A percentile compares a stretch with the other conserved stretches of the same genome.
Conservation (phyloP, 1,140 invertebrate species). For the Achroia grisella region DNA sequence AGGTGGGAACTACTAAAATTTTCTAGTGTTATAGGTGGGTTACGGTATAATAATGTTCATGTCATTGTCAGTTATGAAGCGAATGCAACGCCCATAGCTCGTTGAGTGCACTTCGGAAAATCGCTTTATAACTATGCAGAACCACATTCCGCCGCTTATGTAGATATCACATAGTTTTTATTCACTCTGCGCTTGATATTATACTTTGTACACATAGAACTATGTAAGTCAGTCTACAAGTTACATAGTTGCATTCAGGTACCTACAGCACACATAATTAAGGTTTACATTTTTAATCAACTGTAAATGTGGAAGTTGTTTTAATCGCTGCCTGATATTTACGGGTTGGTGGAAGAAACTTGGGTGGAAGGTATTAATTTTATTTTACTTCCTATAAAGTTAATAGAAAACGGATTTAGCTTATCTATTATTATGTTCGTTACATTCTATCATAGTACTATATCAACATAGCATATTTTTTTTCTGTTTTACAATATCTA, state of each 20-base stretch:
- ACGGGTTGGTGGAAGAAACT: too few relatives aligned
- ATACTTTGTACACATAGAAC: constrained; percentile 46
- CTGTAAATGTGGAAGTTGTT: constrained; percentile 4
- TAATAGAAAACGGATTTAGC: too few relatives aligned
- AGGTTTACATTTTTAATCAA: constrained; percentile 11
- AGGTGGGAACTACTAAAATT: too few relatives aligned
- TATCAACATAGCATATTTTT: too few relatives aligned
- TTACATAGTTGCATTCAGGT: constrained; percentile 9
- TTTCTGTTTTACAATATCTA: too few relatives aligned
- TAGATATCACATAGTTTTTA: constrained; percentile 34
- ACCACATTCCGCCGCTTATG: constrained; percentile 22
- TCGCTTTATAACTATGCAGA: constrained; percentile 59
- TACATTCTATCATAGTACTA: too few relatives aligned
- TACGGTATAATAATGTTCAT: constrained; percentile 14
- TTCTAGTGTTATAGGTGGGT: background rate
- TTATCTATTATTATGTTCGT: too few relatives aligned
- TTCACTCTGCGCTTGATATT: constrained; percentile 21
- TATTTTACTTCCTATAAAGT: too few relatives aligned
- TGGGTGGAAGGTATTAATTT: too few relatives aligned
- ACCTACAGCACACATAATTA: background rate
- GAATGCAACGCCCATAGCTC: constrained; percentile 24
- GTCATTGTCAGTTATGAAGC: constrained; percentile 40
- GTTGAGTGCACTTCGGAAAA: constrained; percentile 49
- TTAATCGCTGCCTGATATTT: background rate
- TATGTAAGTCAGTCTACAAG: too few relatives aligned